Evolutionary conservation across 37 sponge, comb jelly and placozoan species (phyloP).

Genomic region (Chondrosia reniformis): DNA sequence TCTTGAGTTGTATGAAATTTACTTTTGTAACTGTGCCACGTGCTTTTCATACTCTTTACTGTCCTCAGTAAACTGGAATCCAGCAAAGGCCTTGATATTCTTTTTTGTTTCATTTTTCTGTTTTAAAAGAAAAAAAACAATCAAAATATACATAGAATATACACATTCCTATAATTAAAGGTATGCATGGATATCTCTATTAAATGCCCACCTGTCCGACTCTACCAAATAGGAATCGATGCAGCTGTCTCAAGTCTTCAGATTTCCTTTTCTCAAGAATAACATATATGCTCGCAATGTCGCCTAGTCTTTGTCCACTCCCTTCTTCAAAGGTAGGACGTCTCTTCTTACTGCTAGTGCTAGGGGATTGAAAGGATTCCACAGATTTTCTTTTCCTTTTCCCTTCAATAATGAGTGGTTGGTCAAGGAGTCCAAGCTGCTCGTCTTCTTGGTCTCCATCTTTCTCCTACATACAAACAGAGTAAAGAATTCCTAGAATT

Average conservation of each 20-base stretch:
- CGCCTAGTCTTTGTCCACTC: conserved; percentile 18
- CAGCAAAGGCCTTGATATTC: conserved; percentile 34
- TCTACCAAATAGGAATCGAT: conserved; percentile 34
- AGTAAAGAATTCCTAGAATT: too few relatives aligned
- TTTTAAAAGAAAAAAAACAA: background rate
- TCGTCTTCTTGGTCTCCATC: background rate
- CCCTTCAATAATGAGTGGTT: conserved; percentile 49
- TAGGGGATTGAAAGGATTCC: conserved; percentile 32
- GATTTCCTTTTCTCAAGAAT: background rate
- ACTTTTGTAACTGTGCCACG: background rate
- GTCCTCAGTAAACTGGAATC: conserved; percentile 29
- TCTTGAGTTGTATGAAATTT: background rate
- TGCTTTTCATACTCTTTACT: background rate
- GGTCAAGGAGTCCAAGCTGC: conserved; percentile 34
- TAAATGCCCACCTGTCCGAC: conserved; percentile 43
- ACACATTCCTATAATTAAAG: background rate
- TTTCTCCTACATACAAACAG: background rate
- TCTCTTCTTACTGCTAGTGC: conserved; percentile 4
- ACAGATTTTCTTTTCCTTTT: conserved; percentile 36
- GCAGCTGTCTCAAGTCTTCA: conserved; percentile 31
- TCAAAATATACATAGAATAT: background rate
- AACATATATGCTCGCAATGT: conserved; percentile 2
- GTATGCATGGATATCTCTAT: too few relatives aligned
- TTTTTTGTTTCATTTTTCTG: conserved; percentile 39
- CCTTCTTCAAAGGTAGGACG: conserved; percentile 20